These are phyloP conservation scores for Cephus spinipes DNA, from an alignment of 2,888 invertebrate species.

Conservation along the genomic window DNA sequence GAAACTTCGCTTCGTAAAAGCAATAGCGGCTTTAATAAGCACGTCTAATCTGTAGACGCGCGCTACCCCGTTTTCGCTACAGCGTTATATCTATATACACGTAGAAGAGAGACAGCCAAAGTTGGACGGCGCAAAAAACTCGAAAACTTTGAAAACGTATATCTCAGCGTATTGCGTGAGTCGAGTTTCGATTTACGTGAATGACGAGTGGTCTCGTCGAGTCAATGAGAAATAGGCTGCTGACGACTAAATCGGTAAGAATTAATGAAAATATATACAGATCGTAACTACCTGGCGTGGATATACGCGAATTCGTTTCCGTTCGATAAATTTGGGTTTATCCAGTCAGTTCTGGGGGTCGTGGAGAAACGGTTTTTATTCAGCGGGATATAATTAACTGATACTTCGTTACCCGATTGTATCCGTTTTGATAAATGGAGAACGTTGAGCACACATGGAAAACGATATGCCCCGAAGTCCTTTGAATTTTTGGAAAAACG, in stretches of 20 bases:
- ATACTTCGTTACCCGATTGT: not conserved
- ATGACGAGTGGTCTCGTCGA: conserved; percentile 9
- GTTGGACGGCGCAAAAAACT: conserved; percentile 30
- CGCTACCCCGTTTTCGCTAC: not conserved
- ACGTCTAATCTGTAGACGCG: conserved; percentile 49
- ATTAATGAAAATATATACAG: not conserved
- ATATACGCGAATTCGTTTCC: not conserved
- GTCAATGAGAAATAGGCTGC: not conserved
- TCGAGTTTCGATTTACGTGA: conserved; percentile 29
- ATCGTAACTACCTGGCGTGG: not conserved
- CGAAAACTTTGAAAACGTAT: conserved; percentile 46
- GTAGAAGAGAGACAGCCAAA: not conserved
- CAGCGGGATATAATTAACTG: not conserved
- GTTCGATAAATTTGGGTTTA: not conserved
- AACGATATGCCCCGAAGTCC: not conserved
- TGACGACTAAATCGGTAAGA: not conserved
- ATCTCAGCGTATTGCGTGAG: conserved; percentile 25
- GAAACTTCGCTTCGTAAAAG: conserved; percentile 55
- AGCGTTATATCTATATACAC: not conserved
- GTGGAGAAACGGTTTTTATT: not conserved
- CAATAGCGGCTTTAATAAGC: conserved; percentile 52
- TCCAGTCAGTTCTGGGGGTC: not conserved
- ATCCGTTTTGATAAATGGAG: not conserved
- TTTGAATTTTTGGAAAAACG: not conserved
- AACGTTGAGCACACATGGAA: not conserved